Base-by-base conservation (phyloP, 92 coral and sea anemone species). In the Epizoanthus ramosus region DNA sequence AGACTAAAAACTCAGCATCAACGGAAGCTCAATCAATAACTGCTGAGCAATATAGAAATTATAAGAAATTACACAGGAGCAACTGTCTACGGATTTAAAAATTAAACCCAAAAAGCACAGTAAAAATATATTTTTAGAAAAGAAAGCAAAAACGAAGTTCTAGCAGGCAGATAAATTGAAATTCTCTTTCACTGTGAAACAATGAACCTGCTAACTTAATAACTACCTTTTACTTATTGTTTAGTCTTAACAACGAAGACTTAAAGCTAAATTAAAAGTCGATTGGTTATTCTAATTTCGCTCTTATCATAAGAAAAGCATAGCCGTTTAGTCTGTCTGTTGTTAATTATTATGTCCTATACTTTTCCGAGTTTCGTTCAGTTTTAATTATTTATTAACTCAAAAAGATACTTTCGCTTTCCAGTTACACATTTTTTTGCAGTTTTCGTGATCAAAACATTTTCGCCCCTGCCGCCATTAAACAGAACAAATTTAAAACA, bases 181-280 rank as follows among this genome's bases (percentile, higher is more conserved):
- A 50, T 13, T 50, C 54, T 28, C 69, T 35, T 59, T 41, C 47
- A 60, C 41, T 25, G 58, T 60, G 47, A 67, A 67, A 60, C 58
- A 77, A 35, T 59, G 21, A 59, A 19, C 28, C 71, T 77, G 39
- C 69, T 60, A 75, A 59, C 63, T 57, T 19, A 37, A 75, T 33
- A 63, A 47, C 61, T 74, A 57, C 33, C 28, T 77, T 19, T 14
- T 50, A 15, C 43, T 61, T 43, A 39, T 77, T 77, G 70, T 60
- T 71, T 77, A 18, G 58, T 19, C 9, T 56, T n/a, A 77, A 61
- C 82, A 77, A 77, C 63, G 82, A 61, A 9, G 59, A 61, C 68
- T 43, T 47, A 59, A 60, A n/a, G 22, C 54, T 21, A 8, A 59
- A 76, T 37, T 59, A 68, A 76, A 37, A 58, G 54, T 60, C 21